phyloP scores from a whole-genome alignment of 2,888 invertebrate genomes.

The Cerastis leucographa region DNA sequence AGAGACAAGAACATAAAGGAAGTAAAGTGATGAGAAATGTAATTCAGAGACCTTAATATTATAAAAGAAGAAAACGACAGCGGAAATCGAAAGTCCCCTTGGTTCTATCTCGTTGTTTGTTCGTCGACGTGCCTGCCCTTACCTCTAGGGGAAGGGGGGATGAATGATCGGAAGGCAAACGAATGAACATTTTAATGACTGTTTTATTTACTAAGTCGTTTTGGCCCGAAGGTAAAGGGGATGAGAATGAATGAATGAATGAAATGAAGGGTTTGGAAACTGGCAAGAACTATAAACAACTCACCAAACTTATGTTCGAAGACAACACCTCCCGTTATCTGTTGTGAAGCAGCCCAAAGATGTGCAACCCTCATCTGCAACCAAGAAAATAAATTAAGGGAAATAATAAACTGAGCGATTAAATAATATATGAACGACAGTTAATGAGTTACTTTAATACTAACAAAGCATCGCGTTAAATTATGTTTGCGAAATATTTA shows the following conservation, averaged over 20 bases:
- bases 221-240: background rate
- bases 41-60: conserved; percentile 77
- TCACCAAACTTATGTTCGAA: conserved; percentile 26
- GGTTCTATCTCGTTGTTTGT: conserved; percentile 29
- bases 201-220: conserved; percentile 12
- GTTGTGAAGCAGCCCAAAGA: background rate
- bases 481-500: no score
- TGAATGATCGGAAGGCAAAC: conserved; percentile 24
- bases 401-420: no score
- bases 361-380: conserved; percentile 20
- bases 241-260: background rate
- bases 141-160: conserved; percentile 4
- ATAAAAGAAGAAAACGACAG: conserved; percentile 70
- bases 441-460: no score
- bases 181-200: conserved; percentile 31
- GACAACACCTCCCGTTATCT: conserved; percentile 26
- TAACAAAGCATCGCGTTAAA: no score
- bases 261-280: background rate
- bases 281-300: background rate
- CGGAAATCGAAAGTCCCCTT: conserved; percentile 78
- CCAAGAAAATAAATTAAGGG: background rate
- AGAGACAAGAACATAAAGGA: conserved; percentile 56
- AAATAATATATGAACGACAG: no score
- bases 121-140: conserved; percentile 13
- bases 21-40: conserved; percentile 70